Percentiles rank a stretch among this genome's conserved stretches.
These are phyloP conservation scores for Cotesia vestalis DNA, from an alignment of 1,140 invertebrate species.

Conservation along the genomic window DNA sequence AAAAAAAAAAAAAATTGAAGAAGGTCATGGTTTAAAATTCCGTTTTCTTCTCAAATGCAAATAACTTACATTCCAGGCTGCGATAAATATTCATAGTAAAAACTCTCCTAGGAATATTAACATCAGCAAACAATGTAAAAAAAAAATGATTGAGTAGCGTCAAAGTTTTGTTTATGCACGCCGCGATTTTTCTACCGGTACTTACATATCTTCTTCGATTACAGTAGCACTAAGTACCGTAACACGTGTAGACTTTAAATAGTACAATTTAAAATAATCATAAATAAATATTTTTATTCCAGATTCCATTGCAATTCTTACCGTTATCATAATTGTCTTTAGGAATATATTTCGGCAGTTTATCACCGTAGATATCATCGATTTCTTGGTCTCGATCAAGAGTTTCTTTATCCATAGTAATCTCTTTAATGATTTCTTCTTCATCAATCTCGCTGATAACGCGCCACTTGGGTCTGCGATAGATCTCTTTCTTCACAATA, in stretches of 20 bases:
- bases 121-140: too few relatives aligned
- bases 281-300: too few relatives aligned
- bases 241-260: background rate
- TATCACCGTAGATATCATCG: constrained; percentile 6
- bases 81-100: too few relatives aligned
- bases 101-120: too few relatives aligned
- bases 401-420: constrained; percentile 19
- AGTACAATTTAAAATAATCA: background rate
- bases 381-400: background rate
- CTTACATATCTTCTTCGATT: background rate
- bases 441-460: constrained; percentile 46
- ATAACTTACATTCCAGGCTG: too few relatives aligned
- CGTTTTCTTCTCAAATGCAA: too few relatives aligned
- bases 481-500: constrained; percentile 38
- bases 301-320: constrained; percentile 2
- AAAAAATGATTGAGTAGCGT: background rate
- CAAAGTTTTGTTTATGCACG: constrained; percentile 10
- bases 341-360: constrained; percentile 18
- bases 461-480: constrained; percentile 47
- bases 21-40: too few relatives aligned
- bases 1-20: too few relatives aligned
- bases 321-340: constrained; percentile 9
- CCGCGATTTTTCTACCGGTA: constrained; percentile 3
- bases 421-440: constrained; percentile 14
- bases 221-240: background rate